Percentiles rank a stretch among this genome's conserved stretches.
Evolutionary conservation across 2,797 vertebrate genomes (phyloP).

Genomic region (Brotula barbata): DNA sequence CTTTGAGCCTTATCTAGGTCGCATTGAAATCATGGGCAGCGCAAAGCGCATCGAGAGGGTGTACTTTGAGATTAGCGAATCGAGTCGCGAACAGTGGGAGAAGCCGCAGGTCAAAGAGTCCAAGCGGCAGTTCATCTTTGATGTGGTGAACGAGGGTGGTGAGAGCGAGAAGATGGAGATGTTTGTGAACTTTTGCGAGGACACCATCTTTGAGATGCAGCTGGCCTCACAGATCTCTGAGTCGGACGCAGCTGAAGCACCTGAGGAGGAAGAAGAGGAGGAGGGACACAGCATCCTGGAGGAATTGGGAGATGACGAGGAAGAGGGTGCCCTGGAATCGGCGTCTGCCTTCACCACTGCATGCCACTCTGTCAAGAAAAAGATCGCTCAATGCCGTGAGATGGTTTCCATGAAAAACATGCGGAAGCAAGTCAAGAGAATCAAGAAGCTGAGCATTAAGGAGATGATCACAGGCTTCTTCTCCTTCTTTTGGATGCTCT

Average conservation of each 20-base stretch:
- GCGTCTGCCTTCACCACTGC: conserved; percentile 89
- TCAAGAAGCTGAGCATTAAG: conserved; percentile 88
- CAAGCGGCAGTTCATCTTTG: conserved; percentile 96
- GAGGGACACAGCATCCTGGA: conserved; percentile 76
- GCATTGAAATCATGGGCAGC: conserved; percentile 97
- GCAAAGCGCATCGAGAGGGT: conserved; percentile 97
- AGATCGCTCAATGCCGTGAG: conserved; percentile 76
- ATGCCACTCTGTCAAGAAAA: conserved; percentile 83
- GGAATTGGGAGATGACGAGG: conserved; percentile 80
- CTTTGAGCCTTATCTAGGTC: conserved; percentile 93
- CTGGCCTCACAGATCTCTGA: conserved; percentile 96
- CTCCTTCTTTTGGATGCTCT: conserved; percentile 93
- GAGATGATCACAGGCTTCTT: conserved; percentile 90
- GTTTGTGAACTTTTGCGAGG: conserved; percentile 96
- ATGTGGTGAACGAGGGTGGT: conserved; percentile 94
- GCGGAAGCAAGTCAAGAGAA: conserved; percentile 87
- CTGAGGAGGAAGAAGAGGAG: conserved; percentile 87
- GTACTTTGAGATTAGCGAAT: conserved; percentile 97
- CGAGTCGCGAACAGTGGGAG: conserved; percentile 96
- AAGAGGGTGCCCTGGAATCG: conserved; percentile 80
- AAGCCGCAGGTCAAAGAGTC: conserved; percentile 90
- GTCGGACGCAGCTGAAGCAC: conserved; percentile 82
- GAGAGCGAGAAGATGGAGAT: conserved; percentile 99
- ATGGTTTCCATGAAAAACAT: conserved; percentile 84
- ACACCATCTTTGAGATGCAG: conserved; percentile 98